phyloP scores from a whole-genome alignment of 2,113 vertebrate species.

The Ageneiosus marmoratus region DNA sequence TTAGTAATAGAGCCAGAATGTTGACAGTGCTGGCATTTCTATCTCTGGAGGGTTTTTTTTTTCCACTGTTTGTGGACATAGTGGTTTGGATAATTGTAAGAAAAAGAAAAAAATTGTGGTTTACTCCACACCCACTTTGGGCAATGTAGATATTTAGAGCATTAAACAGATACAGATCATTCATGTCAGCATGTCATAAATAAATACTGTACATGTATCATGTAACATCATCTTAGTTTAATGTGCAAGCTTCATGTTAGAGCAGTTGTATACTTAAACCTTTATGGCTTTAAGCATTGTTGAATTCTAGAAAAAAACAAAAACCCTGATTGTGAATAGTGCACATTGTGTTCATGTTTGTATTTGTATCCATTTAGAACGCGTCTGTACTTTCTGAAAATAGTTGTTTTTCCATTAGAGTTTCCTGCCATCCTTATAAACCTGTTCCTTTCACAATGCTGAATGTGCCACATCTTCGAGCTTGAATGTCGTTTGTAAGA shows the following conservation, averaged over 20 bases:
- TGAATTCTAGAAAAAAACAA: no score
- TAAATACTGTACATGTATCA: not conserved
- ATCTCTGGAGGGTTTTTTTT: no score
- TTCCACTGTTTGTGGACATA: not conserved
- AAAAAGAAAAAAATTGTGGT: no score
- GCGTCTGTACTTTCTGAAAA: not conserved
- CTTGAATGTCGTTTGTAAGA: not conserved
- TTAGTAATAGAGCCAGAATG: no score
- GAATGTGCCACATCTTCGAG: not conserved
- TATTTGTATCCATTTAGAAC: not conserved
- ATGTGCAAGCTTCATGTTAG: no score
- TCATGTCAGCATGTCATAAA: not conserved
- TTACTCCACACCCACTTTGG: no score
- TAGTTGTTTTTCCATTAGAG: not conserved
- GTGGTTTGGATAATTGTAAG: not conserved
- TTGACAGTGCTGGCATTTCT: not conserved
- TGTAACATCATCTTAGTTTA: not conserved
- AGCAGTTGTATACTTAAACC: no score
- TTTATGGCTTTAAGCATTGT: no score
- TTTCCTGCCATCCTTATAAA: not conserved
- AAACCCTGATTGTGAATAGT: no score
- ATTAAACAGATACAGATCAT: no score
- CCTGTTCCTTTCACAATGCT: not conserved
- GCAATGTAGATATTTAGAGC: no score
- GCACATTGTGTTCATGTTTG: not conserved